Evolutionary conservation across 2,888 invertebrate genomes (phyloP).

Genomic region (Gryllus longicercus): DNA sequence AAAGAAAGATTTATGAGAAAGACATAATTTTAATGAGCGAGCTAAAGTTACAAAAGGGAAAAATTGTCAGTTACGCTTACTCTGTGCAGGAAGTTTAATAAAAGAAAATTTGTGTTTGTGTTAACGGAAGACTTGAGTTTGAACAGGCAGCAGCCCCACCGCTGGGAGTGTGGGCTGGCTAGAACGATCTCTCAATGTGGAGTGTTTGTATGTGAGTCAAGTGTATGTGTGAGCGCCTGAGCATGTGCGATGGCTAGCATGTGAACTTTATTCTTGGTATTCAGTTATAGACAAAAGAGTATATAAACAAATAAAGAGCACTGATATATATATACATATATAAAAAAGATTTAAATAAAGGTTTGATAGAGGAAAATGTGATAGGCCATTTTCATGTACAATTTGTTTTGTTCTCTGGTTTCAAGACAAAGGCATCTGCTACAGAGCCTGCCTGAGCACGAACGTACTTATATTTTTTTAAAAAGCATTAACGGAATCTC

Average conservation of each 20-base stretch:
- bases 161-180: not conserved
- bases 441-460: slow-evolving; percentile 7
- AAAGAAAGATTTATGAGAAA: not conserved
- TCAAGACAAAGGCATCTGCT: slow-evolving; percentile 9
- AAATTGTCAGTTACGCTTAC: slow-evolving; percentile 27
- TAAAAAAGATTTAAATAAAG: slow-evolving; percentile 17
- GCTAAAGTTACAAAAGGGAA: slow-evolving; percentile 11
- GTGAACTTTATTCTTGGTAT: slow-evolving; percentile 34
- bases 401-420: slow-evolving; percentile 5
- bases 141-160: slow-evolving; percentile 1
- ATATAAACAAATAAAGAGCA: slow-evolving; percentile 24
- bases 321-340: slow-evolving; percentile 21
- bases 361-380: slow-evolving; percentile 17
- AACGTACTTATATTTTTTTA: slow-evolving; percentile 17
- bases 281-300: slow-evolving; percentile 28
- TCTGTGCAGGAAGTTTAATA: slow-evolving; percentile 30
- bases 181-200: slow-evolving; percentile 23
- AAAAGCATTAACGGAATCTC: slow-evolving; percentile 11
- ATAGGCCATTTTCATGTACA: slow-evolving; percentile 9
- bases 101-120: slow-evolving; percentile 21
- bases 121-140: slow-evolving; percentile 17
- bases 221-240: not conserved
- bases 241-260: slow-evolving; percentile 24
- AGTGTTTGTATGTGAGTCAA: slow-evolving; percentile 10
- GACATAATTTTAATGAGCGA: not conserved